These are phyloP conservation scores for Netelia melanura DNA, from an alignment of 2,888 invertebrate genomes.

Conservation along the genomic window DNA sequence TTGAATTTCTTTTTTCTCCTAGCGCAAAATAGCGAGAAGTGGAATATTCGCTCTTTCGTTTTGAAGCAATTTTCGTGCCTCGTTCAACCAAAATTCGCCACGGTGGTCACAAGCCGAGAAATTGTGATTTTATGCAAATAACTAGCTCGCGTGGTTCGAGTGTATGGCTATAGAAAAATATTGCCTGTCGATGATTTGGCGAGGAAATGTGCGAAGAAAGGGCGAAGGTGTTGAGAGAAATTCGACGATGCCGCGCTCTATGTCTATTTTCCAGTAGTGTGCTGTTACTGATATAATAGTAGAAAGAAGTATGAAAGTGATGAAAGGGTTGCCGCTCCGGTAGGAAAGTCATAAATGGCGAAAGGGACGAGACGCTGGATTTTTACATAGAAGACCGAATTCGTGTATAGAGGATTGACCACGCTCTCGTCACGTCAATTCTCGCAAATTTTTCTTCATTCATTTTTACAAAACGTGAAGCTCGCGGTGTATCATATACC, in stretches of 20 bases:
- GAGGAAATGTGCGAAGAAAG: constrained; percentile 48
- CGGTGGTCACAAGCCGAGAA: constrained; percentile 64
- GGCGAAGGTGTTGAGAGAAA: constrained; percentile 21
- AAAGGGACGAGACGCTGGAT: neutral
- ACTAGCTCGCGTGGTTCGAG: constrained; percentile 31
- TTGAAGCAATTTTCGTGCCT: constrained; percentile 9
- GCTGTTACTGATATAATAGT: constrained; percentile 40
- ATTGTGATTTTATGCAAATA: constrained; percentile 68
- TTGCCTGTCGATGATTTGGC: constrained; percentile 62
- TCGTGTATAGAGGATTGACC: constrained; percentile 31
- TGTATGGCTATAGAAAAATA: constrained; percentile 57
- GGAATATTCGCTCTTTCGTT: neutral
- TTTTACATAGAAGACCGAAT: constrained; percentile 16
- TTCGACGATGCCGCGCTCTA: constrained; percentile 42
- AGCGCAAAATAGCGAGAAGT: neutral
- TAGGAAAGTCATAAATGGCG: constrained; percentile 1
- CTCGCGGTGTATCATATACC: constrained; percentile 14
- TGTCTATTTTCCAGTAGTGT: neutral
- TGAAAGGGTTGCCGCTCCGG: constrained; percentile 56
- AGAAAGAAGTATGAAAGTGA: constrained; percentile 54
- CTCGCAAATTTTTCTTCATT: constrained; percentile 23
- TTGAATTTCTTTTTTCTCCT: neutral
- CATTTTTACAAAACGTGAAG: constrained; percentile 14
- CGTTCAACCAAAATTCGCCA: constrained; percentile 48
- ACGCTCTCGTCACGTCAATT: constrained; percentile 1